Evolutionary conservation across 1,140 invertebrate species (phyloP).

Genomic region (Bombus pascuorum): DNA sequence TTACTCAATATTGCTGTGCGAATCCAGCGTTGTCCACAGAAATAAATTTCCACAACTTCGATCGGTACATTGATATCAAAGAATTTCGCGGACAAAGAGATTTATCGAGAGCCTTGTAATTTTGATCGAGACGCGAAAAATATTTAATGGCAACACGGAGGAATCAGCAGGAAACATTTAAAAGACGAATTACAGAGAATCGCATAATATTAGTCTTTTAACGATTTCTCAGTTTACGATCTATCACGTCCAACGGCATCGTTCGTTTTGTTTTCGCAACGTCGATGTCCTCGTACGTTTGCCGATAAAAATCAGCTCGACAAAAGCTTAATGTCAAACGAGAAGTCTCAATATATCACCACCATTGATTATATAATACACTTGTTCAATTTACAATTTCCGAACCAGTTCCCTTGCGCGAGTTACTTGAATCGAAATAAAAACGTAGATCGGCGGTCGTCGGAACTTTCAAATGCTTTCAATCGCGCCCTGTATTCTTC

Average conservation of each 20-base stretch:
- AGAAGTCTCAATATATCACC: slow-evolving; percentile 30
- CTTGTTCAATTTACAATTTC: slow-evolving; percentile 43
- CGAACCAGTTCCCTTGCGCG: background rate
- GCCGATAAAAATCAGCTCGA: background rate
- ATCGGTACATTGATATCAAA: slow-evolving; percentile 46
- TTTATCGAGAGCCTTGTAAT: slow-evolving; percentile 24
- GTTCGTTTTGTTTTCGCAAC: background rate
- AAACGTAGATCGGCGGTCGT: slow-evolving; percentile 43
- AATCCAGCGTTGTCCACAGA: slow-evolving; percentile 52
- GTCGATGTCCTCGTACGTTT: background rate
- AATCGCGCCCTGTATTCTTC: background rate
- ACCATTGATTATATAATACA: slow-evolving; percentile 35
- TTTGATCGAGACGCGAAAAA: slow-evolving; percentile 38
- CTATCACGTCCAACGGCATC: slow-evolving; percentile 13
- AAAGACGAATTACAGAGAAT: slow-evolving; percentile 45
- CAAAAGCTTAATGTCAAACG: slow-evolving; percentile 3
- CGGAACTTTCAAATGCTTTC: slow-evolving; percentile 35
- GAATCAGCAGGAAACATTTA: slow-evolving; percentile 38
- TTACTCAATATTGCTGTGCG: slow-evolving; percentile 31
- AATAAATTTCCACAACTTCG: slow-evolving; percentile 51
- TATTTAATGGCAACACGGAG: slow-evolving; percentile 47
- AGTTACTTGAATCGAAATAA: slow-evolving; percentile 37
- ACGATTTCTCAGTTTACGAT: slow-evolving; percentile 21
- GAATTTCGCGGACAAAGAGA: slow-evolving; percentile 32
- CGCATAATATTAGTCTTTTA: slow-evolving; percentile 13